Evolutionary conservation across 2,888 invertebrate species (phyloP).

Genomic region (Cistogaster globosa): DNA sequence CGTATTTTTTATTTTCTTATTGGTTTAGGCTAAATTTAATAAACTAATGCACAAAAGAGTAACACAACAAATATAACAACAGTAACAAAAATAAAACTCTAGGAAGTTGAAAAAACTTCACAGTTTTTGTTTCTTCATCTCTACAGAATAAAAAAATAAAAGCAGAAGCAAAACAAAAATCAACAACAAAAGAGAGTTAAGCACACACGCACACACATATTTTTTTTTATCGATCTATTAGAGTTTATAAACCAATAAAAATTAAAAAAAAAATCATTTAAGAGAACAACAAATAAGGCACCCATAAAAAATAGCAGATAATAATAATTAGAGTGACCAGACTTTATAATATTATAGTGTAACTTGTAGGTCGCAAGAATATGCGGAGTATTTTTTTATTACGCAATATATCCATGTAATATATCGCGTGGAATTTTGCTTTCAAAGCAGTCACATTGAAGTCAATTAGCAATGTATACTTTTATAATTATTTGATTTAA

Average conservation of each 20-base stretch:
- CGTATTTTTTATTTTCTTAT: conserved; percentile 13
- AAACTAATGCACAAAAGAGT: conserved; percentile 52
- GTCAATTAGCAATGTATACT: too few relatives aligned
- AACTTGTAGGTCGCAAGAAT: too few relatives aligned
- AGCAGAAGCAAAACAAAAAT: conserved; percentile 28
- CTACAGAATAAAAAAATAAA: conserved; percentile 27
- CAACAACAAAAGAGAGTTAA: conserved; percentile 33
- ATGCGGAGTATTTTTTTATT: too few relatives aligned
- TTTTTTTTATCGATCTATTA: conserved; percentile 66
- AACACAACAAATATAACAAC: conserved; percentile 4
- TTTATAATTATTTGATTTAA: too few relatives aligned
- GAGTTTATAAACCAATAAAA: conserved; percentile 52
- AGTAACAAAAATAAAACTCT: conserved; percentile 13
- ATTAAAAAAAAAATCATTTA: conserved; percentile 27
- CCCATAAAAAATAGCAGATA: neutral
- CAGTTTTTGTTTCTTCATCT: conserved; percentile 42
- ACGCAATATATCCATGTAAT: too few relatives aligned
- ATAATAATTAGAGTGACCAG: neutral
- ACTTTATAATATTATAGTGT: too few relatives aligned
- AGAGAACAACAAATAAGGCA: conserved; percentile 9
- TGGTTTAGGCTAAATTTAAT: conserved; percentile 60
- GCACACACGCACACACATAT: too few relatives aligned
- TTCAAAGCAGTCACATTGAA: too few relatives aligned
- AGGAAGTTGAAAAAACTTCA: conserved; percentile 67
- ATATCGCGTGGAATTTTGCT: too few relatives aligned